A percentile compares a stretch with the other conserved stretches of the same genome.
Conservation (phyloP, 35 echinoderm and acorn worm genomes). For the Apostichopus californicus region DNA sequence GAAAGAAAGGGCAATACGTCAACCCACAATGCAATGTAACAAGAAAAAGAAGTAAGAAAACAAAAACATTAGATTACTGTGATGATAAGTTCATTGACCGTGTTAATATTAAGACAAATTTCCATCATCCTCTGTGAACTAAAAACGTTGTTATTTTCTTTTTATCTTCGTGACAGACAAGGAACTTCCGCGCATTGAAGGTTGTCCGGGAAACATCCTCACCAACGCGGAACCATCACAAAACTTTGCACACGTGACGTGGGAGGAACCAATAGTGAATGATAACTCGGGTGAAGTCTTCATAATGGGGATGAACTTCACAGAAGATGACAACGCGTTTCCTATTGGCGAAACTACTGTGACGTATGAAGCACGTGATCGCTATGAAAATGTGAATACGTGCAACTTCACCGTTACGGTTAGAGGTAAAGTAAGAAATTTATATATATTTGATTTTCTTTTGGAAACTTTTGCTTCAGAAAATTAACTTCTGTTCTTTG, state of each 20-base stretch:
- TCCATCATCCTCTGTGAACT: too few species aligned
- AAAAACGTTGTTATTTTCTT: too few species aligned
- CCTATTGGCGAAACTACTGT: neutral
- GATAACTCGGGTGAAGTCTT: conserved; percentile 11
- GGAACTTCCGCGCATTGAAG: conserved; percentile 28
- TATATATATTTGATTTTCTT: neutral
- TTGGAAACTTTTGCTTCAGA: neutral
- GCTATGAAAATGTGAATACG: neutral
- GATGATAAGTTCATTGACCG: too few species aligned
- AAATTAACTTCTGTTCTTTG: neutral
- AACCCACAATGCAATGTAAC: too few species aligned
- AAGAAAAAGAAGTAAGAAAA: too few species aligned
- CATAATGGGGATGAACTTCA: neutral
- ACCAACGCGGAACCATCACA: neutral
- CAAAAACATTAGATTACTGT: too few species aligned
- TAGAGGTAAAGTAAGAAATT: neutral
- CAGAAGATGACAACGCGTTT: neutral
- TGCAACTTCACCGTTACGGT: conserved; percentile 18
- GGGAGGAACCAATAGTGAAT: conserved; percentile 5
- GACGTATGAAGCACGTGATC: conserved; percentile 34
- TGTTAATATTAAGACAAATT: too few species aligned
- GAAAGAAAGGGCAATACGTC: too few species aligned
- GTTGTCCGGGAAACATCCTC: neutral
- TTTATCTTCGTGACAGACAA: too few species aligned
- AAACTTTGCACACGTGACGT: conserved; percentile 22